Evolutionary conservation across 2,113 vertebrate species (phyloP).

Genomic region (Budorcas taxicolor): DNA sequence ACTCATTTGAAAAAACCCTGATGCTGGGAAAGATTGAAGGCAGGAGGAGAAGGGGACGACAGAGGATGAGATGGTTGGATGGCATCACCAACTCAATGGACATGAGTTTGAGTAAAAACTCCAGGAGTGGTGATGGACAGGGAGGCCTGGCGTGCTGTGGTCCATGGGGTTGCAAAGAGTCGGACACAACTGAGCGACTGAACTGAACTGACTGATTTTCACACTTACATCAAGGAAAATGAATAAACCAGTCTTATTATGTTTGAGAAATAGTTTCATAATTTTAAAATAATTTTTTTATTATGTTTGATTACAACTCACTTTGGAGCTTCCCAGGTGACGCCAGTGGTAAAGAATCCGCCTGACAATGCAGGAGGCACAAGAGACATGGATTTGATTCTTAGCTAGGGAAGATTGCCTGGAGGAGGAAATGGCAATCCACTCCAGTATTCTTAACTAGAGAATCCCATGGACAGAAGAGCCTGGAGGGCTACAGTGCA

Average conservation of each 20-base stretch:
- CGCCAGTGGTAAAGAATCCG: neutral
- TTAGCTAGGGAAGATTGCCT: neutral
- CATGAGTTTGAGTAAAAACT: neutral
- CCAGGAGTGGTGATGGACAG: neutral
- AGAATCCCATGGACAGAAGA: neutral
- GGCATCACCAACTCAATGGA: neutral
- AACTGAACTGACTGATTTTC: neutral
- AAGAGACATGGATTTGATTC: neutral
- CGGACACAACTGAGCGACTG: fast-evolving
- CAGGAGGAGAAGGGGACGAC: fast-evolving
- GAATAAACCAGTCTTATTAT: neutral
- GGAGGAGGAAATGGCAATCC: neutral
- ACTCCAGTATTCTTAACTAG: neutral
- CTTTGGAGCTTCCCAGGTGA: neutral
- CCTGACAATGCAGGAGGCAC: neutral
- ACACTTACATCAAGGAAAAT: neutral
- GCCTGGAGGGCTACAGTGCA: neutral
- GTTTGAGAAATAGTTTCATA: neutral
- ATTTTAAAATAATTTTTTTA: neutral
- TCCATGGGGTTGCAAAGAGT: neutral
- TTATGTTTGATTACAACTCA: neutral
- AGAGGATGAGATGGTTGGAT: neutral
- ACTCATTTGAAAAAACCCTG: neutral
- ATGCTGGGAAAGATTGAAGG: neutral
- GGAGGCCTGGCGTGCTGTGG: neutral